These are phyloP conservation scores for Baryphthengus martii DNA, from an alignment of 2,113 vertebrate species.

Conservation along the genomic window DNA sequence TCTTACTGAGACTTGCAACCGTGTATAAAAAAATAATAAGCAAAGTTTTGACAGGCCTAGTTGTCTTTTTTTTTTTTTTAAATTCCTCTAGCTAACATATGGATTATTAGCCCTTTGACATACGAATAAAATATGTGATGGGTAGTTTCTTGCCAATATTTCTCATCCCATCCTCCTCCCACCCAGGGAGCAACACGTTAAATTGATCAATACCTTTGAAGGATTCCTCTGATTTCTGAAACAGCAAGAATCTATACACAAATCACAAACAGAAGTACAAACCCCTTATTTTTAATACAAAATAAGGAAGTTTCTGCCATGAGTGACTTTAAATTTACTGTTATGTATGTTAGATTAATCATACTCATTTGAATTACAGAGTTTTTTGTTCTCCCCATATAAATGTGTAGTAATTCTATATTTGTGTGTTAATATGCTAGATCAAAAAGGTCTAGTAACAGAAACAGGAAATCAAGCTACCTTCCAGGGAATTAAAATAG, in stretches of 20 bases:
- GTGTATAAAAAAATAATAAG: neutral
- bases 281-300: neutral
- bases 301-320: neutral
- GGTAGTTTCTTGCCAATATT: neutral
- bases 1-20: neutral
- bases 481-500: neutral
- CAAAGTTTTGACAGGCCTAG: neutral
- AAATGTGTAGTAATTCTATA: neutral
- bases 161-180: neutral
- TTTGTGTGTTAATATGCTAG: neutral
- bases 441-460: neutral
- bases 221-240: neutral
- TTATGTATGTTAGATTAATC: neutral
- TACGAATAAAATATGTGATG: neutral
- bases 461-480: neutral
- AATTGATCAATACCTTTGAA: neutral
- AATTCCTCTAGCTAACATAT: neutral
- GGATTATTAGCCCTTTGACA: neutral
- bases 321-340: neutral
- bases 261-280: neutral
- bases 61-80: neutral
- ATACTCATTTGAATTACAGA: neutral
- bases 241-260: neutral
- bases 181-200: neutral
- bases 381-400: neutral